Evolutionary conservation across 2,797 vertebrate genomes (phyloP), one percentile per base, ranked within the genome.

Genomic region (Etheostoma perlongum): DNA sequence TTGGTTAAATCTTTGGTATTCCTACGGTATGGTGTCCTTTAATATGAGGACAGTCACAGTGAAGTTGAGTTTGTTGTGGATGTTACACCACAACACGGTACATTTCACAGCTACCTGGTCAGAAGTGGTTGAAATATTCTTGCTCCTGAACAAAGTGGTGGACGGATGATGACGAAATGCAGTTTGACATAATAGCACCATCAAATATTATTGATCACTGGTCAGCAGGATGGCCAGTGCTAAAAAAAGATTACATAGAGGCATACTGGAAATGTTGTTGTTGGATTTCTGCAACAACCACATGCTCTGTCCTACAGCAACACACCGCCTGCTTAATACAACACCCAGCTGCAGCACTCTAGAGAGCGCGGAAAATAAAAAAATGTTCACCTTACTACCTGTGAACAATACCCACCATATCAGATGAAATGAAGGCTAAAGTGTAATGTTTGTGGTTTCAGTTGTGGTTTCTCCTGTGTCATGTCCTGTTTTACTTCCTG

Each of bases 131-230:
- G 25, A 25, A 27, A 2, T 51, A 12, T 42, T 30, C 42, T 40
- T 44, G 14, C 23, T 52, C 4, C 33, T 19, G 14, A 53, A 33
- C 9, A 30, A 65, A 49, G 30, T 59, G 23, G 30, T 48, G 44
- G 13, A 25, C 30, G 12, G 14, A 54, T 10, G 11, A 72, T 54
- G 49, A 46, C 58, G 18, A 19, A 15, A 65, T 53, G 13, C 46
- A 74, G 53, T 65, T 52, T 58, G 19, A 59, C n/a, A 66, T 57
- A 44, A 58, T 30, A 55, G 61, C 40, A 60, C 19, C 54, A 44
- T 68, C 27, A 68, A 48, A 11, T 4, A 27, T 21, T 16, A 68
- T 13, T n/a, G 42, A 67, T 62, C 57, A 61, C 1, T 48, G 40
- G 10, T 7, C 23, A 21, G 47, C 54, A 52, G 25, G 18, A 11